Evolutionary conservation across 1,140 invertebrate species (phyloP).

Genomic region (Lethrus apterus): DNA sequence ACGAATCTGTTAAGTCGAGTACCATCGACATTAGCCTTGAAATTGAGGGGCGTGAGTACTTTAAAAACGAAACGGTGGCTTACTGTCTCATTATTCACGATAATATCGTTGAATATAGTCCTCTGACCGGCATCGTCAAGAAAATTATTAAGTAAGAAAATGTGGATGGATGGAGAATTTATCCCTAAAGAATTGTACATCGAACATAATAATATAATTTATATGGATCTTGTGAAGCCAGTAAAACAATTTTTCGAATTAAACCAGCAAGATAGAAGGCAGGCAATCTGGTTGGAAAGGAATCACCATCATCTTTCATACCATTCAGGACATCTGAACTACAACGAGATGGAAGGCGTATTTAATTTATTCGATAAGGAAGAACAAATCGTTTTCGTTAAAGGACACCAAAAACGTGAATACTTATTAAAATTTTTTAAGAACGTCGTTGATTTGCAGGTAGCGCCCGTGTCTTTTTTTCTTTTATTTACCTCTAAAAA

Average conservation of each 20-base stretch:
- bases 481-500: no score
- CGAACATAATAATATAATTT: not conserved
- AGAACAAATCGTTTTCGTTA: not conserved
- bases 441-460: no score
- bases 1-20: not conserved
- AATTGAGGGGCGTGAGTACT: not conserved
- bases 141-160: not conserved
- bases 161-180: not conserved
- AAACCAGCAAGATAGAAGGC: not conserved
- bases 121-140: not conserved
- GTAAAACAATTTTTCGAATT: not conserved
- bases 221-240: not conserved
- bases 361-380: not conserved
- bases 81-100: constrained; percentile 1
- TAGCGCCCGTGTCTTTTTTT: no score
- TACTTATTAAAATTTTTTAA: not conserved
- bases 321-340: not conserved
- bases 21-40: not conserved
- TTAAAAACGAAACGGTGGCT: not conserved
- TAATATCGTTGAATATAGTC: constrained; percentile 5
- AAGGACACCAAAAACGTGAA: not conserved
- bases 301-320: not conserved
- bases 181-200: not conserved
- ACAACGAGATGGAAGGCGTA: not conserved
- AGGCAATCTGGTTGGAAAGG: not conserved